Percentiles rank a stretch among this genome's conserved stretches.
Conservation (phyloP, 2,797 vertebrate genomes). For the Rhynchonycteris naso region DNA sequence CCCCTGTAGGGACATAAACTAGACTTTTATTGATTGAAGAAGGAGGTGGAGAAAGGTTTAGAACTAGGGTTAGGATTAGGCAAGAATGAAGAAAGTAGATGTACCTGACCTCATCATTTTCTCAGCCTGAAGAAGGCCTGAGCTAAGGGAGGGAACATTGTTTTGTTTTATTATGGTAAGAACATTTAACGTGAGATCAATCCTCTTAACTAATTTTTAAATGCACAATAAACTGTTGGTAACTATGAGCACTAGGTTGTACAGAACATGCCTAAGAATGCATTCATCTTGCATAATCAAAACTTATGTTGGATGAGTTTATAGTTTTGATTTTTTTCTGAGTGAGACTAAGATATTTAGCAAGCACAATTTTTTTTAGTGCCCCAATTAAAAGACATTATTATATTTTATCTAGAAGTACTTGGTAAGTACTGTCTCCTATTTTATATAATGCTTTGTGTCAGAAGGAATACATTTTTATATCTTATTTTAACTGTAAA, state of each 20-base stretch:
- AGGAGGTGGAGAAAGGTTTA: background rate
- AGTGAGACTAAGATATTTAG: background rate
- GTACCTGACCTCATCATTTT: background rate
- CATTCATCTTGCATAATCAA: background rate
- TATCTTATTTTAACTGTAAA: background rate
- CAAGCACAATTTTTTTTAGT: background rate
- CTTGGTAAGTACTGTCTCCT: background rate
- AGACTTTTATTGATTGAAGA: background rate
- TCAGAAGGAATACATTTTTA: background rate
- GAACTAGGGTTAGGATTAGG: background rate
- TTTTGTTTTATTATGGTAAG: background rate
- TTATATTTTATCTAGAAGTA: background rate
- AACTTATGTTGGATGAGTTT: background rate
- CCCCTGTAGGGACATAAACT: background rate
- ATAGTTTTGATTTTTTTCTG: background rate
- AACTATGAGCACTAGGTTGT: background rate
- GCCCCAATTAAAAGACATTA: background rate
- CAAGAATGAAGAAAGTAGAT: background rate
- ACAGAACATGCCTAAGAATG: background rate
- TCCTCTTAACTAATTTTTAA: background rate
- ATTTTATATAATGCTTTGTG: conserved; percentile 37
- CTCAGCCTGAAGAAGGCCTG: background rate
- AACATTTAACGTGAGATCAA: background rate
- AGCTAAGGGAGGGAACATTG: background rate
- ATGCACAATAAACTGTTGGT: background rate